These are phyloP conservation scores for Bembecia ichneumoniformis DNA, from an alignment of 2,888 invertebrate species.

Conservation along the genomic window DNA sequence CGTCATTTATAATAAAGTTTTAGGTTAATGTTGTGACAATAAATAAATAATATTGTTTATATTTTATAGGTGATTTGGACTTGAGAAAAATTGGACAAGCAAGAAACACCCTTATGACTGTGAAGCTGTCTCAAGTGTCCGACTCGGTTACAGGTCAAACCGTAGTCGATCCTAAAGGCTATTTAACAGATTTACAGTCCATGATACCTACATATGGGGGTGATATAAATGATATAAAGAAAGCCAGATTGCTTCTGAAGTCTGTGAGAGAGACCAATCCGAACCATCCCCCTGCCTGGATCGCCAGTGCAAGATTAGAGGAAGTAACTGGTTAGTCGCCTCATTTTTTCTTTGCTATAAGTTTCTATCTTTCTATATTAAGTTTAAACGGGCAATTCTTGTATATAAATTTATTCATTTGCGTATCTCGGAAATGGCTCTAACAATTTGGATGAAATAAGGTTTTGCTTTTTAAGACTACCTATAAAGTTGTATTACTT, in stretches of 20 bases:
- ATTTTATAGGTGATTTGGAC: conserved; percentile 84
- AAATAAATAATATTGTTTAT: neutral
- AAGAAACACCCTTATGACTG: conserved; percentile 98
- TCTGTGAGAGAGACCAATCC: conserved; percentile 98
- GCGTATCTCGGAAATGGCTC: no score
- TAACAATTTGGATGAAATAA: no score
- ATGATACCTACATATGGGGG: conserved; percentile 99
- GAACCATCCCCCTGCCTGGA: conserved; percentile 99
- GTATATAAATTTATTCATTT: no score
- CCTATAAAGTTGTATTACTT: no score
- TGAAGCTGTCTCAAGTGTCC: conserved; percentile 96
- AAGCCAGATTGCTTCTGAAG: conserved; percentile 93
- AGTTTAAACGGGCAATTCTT: no score
- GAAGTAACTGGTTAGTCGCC: conserved; percentile 92
- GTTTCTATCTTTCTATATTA: neutral
- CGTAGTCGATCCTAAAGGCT: conserved; percentile 99
- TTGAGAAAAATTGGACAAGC: conserved; percentile 99
- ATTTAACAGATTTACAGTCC: conserved; percentile 98
- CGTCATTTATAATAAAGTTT: no score
- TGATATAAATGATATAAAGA: conserved; percentile 98
- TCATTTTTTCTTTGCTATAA: neutral
- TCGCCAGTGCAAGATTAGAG: conserved; percentile 97
- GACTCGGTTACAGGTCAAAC: conserved; percentile 99
- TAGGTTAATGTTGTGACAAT: no score
- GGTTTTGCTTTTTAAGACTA: no score